These are phyloP conservation scores for Thyatira batis DNA, from an alignment of 2,888 invertebrate species.

Conservation along the genomic window DNA sequence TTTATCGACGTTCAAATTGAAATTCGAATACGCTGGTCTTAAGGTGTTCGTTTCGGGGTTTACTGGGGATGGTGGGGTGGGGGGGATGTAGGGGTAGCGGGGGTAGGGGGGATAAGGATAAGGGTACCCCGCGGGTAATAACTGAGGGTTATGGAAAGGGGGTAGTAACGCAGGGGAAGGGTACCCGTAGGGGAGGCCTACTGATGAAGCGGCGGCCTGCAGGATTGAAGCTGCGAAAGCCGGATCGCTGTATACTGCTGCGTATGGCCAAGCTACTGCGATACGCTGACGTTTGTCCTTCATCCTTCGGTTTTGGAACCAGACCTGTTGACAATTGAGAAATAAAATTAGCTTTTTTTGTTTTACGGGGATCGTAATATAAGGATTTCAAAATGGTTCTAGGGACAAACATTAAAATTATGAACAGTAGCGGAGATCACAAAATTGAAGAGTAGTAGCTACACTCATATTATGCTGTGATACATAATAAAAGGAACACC, in stretches of 20 bases:
- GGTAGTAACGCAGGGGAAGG: constrained; percentile 83
- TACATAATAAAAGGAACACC: too few relatives aligned
- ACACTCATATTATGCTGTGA: too few relatives aligned
- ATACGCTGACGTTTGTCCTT: constrained; percentile 98
- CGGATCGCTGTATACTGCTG: constrained; percentile 96
- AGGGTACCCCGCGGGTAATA: constrained; percentile 79
- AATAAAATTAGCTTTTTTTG: constrained; percentile 2
- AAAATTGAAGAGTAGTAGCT: too few relatives aligned
- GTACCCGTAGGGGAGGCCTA: constrained; percentile 84
- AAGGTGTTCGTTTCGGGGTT: constrained; percentile 63
- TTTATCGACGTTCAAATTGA: constrained; percentile 75
- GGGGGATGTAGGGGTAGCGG: constrained; percentile 81
- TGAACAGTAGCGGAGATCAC: too few relatives aligned
- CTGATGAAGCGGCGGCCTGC: constrained; percentile 92
- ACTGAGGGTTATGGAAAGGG: constrained; percentile 80
- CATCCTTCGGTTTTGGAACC: constrained; percentile 99
- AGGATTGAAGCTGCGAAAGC: constrained; percentile 95
- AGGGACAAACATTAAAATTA: too few relatives aligned
- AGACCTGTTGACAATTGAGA: constrained; percentile 85
- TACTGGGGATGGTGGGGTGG: constrained; percentile 72
- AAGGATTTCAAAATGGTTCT: too few relatives aligned
- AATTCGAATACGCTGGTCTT: constrained; percentile 77
- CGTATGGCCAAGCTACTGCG: constrained; percentile 97
- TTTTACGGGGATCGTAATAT: background rate
- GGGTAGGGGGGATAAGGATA: constrained; percentile 83